Conservation (phyloP, 2,888 invertebrate genomes). For the Frankliniella intonsa region DNA sequence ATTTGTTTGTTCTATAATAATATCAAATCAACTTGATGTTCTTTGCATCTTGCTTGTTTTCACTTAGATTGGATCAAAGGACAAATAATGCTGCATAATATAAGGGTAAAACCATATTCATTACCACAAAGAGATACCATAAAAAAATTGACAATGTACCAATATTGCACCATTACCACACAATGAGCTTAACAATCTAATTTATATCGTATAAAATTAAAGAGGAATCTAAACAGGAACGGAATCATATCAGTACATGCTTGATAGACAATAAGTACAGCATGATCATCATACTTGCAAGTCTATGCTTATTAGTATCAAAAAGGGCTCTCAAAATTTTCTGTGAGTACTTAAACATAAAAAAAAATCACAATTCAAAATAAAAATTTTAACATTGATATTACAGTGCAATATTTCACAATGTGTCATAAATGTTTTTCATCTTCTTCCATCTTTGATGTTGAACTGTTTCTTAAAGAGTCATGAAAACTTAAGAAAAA, state of each 20-base stretch:
- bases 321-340: background rate
- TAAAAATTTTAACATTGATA: conserved; percentile 1
- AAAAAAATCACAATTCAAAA: conserved; percentile 15
- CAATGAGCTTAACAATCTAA: conserved; percentile 20
- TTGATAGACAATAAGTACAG: conserved; percentile 10
- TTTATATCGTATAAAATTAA: conserved; percentile 24
- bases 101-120: conserved; percentile 7
- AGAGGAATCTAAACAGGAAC: conserved; percentile 26
- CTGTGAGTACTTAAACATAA: background rate
- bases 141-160: conserved; percentile 23
- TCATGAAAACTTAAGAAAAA: background rate
- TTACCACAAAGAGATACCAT: conserved; percentile 20
- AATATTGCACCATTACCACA: conserved; percentile 25
- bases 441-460: background rate
- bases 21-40: too few species aligned
- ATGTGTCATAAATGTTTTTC: background rate
- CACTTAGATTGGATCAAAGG: too few species aligned
- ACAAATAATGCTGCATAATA: background rate
- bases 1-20: too few species aligned
- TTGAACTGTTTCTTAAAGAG: background rate
- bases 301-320: conserved; percentile 17
- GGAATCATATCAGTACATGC: conserved; percentile 24
- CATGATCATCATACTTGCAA: background rate
- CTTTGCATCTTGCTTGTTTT: too few species aligned
- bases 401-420: background rate